A percentile compares a stretch with the other conserved stretches of the same genome.
These are phyloP conservation scores for Tachuris rubrigastra DNA, from an alignment of 2,113 vertebrate species.

Conservation along the genomic window DNA sequence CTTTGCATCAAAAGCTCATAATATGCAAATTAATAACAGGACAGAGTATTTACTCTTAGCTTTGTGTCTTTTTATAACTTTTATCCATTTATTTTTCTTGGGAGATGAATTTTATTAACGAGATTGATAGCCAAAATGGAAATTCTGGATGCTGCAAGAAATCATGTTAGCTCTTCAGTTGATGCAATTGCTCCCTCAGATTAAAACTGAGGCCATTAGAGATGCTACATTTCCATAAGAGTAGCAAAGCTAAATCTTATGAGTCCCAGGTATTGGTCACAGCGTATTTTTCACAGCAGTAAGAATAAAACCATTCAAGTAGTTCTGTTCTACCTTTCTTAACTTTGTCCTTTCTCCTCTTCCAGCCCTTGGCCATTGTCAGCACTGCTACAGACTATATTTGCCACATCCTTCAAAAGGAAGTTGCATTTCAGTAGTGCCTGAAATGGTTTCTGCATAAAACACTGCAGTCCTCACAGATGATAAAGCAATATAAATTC, in stretches of 20 bases:
- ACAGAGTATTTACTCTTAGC: background rate
- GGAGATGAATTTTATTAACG: background rate
- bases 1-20: background rate
- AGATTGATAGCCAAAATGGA: background rate
- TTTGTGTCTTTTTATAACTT: background rate
- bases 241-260: background rate
- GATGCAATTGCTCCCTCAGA: background rate
- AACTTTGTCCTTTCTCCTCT: background rate
- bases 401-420: background rate
- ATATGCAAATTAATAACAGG: background rate
- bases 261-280: background rate
- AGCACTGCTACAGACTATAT: background rate
- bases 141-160: background rate
- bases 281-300: background rate
- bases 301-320: background rate
- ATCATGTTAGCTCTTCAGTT: background rate
- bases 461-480: background rate
- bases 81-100: background rate
- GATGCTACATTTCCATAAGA: background rate
- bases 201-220: background rate
- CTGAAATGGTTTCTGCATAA: background rate
- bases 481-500: background rate
- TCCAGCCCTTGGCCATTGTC: background rate
- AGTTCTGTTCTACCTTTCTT: background rate
- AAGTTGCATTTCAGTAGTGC: background rate